Base-by-base conservation (phyloP, 2,797 vertebrate genomes). In the Glossophaga mutica region DNA sequence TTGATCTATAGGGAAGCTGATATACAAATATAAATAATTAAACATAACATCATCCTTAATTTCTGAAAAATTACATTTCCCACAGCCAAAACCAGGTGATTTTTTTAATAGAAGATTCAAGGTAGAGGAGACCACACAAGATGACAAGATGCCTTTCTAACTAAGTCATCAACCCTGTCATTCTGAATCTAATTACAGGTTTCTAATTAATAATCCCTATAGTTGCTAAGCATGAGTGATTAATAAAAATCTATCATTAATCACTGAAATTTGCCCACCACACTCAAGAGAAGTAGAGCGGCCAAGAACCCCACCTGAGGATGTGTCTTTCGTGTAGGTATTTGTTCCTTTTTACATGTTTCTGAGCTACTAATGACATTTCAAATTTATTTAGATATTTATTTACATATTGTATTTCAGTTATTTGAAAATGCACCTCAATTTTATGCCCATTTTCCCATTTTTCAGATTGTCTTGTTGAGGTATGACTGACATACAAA, bases 201-300 rank as follows among this genome's bases (percentile, higher is more conserved):
- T 92, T 95, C 89, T 95, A 92, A 97, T 97, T 93, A 89, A 95
- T 70, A 89, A 79, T 88, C 52, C 90, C 26, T 83, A 29, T 70
- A 94, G 67, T 1, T 92, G n/a, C 76, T 97, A 97, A 95, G 92
- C 22, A 19, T 37, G 96, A 94, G 65, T 93, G 57, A 95, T 88
- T 95, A 97, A 94, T 77, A 95, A 96, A 96, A 96, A 88, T 22
- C 6, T 74, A 96, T 79, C 18, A 90, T 29, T 65, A 34, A 83
- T 62, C 57, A n/a, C 5, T 95, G 57, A 97, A 96, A 96, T 34
- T 10, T 94, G 89, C 90, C 94, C 95, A 79, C 0, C 15, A 97
- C n/a, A 74, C 62, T 79, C 15, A 81, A 6, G 46, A 95, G 70
- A 95, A 96, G 50, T 93, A 68, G 74, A 59, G 76, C 0, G 83